Base-by-base conservation (phyloP, 1,140 invertebrate species). In the Leptinotarsa defecta region DNA sequence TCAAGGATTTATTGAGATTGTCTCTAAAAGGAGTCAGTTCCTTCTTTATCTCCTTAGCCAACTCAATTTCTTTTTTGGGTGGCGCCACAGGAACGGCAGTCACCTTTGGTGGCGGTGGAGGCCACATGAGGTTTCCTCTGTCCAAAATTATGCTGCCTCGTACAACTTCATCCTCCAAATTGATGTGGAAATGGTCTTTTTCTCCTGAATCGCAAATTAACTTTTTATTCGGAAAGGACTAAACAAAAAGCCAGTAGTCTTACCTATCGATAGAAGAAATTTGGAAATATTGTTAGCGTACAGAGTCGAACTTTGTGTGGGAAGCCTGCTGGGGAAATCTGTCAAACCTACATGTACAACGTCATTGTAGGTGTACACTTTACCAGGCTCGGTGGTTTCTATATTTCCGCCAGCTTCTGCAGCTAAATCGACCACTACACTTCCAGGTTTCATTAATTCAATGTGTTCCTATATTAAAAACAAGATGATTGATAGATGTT, bases 221-320 rank as follows among this genome's bases (percentile, higher is more conserved):
- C 34, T 43, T 43, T 43, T 43, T 43, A 43, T 11, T 43, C 8
- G 34, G 8, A 8, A 43, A 43, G 8, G 2, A 43, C 34, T 43
- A 43, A 48, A 43, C 1, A 43, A 43, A 43, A 43, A 11, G 34
- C 34, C 34, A 43, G 34, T 52, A 67, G 27, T 75, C 76, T 80
- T 84, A 88, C 91, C 94, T 72, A 96, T 91, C 48, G 94, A 95
- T 1, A 96, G 85, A 0, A 96, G 86, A 80, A 96, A 92, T 83
- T 96, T 96, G 13, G 94, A 94, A 76, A 97, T 94, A 84, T 97
- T 97, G 85, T 97, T 97, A 13, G 92, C 93, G 85, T 96, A 97
- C 1, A 97, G 87, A 1, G 94, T 95, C 57, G 93, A 95, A 64
- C 93, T 92, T 84, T 96, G 95, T 1, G 95, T 94, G 0, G 95